phyloP scores from a whole-genome alignment of 2,888 invertebrate genomes.

The Brenthis ino region DNA sequence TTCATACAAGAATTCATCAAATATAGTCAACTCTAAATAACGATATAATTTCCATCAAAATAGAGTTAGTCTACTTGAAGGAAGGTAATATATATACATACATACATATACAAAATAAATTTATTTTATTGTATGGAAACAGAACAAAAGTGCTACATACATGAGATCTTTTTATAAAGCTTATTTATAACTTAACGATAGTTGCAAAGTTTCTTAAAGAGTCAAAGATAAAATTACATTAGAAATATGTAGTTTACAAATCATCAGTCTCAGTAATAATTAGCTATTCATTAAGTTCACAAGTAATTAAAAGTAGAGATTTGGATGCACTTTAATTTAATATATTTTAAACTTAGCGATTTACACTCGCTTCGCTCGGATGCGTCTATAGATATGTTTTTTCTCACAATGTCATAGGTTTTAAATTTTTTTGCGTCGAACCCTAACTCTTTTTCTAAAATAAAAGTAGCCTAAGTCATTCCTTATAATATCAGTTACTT shows the following conservation, averaged over 20 bases:
- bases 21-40: too few relatives aligned
- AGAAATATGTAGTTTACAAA: slow-evolving; percentile 33
- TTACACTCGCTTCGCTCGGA: too few relatives aligned
- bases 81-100: too few relatives aligned
- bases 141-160: slow-evolving; percentile 17
- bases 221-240: slow-evolving; percentile 12
- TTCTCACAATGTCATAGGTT: too few relatives aligned
- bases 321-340: not conserved
- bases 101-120: not conserved
- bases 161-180: slow-evolving; percentile 28
- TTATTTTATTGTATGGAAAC: not conserved
- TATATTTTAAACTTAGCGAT: not conserved
- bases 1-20: too few relatives aligned
- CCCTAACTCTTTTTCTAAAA: too few relatives aligned
- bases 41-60: too few relatives aligned
- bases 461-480: too few relatives aligned
- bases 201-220: slow-evolving; percentile 14
- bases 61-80: too few relatives aligned
- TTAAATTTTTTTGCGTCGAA: too few relatives aligned
- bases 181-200: slow-evolving; percentile 11
- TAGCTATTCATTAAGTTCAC: slow-evolving; percentile 8
- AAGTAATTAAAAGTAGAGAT: not conserved
- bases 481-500: too few relatives aligned
- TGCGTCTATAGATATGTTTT: too few relatives aligned
- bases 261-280: slow-evolving; percentile 38